Evolutionary conservation across 2,888 invertebrate species (phyloP).

Genomic region (Pteria penguin): DNA sequence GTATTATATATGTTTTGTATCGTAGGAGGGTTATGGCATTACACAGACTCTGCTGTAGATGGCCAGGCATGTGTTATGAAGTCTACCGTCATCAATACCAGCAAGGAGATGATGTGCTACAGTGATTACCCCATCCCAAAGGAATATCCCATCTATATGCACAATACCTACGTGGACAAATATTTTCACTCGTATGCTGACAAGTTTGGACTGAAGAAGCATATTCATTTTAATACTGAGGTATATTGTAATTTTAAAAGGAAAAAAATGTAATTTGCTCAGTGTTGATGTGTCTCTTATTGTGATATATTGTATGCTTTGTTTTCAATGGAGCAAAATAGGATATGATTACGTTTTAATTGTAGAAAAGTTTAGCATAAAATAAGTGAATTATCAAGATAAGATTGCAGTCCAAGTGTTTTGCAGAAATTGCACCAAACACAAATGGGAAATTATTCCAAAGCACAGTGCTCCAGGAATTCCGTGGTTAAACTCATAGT

Average conservation of each 20-base stretch:
- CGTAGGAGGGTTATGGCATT: conserved; percentile 76
- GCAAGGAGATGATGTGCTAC: conserved; percentile 78
- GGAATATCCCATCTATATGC: conserved; percentile 79
- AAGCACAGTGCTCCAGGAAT: too few relatives aligned
- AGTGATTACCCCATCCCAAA: conserved; percentile 79
- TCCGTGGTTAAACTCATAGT: too few relatives aligned
- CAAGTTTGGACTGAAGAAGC: conserved; percentile 67
- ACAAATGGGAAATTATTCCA: too few relatives aligned
- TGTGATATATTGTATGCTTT: neutral
- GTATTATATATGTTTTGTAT: too few relatives aligned
- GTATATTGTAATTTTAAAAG: too few relatives aligned
- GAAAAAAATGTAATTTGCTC: neutral
- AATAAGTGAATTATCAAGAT: too few relatives aligned
- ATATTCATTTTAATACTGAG: conserved; percentile 73
- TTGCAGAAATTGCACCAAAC: too few relatives aligned
- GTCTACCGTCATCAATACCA: conserved; percentile 76
- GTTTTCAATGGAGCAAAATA: too few relatives aligned
- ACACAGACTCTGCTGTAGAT: conserved; percentile 58
- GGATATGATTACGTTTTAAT: too few relatives aligned
- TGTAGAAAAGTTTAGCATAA: too few relatives aligned
- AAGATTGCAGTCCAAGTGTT: too few relatives aligned
- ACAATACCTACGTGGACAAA: conserved; percentile 72
- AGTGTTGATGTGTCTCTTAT: neutral
- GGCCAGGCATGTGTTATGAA: conserved; percentile 74
- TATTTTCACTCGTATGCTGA: conserved; percentile 78